Base-by-base conservation (phyloP, 2,888 invertebrate genomes). In the Teinopalpus imperialis region DNA sequence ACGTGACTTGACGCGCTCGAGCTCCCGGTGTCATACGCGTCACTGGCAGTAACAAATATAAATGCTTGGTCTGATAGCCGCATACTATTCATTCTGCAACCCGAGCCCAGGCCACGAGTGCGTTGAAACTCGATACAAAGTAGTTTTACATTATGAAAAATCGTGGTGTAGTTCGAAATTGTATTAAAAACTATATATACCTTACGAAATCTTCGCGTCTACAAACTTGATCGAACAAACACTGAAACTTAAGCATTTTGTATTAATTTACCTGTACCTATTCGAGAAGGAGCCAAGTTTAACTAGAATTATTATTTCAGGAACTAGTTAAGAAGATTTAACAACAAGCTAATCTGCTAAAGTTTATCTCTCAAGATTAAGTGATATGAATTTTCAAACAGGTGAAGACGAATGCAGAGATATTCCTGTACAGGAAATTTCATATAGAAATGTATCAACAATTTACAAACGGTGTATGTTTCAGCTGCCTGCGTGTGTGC, bases 251-350 rank as follows among this genome's bases (percentile, higher is more conserved):
- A 3, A 16, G 10, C 27, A 18, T 37, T 18, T 37, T 26, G 18
- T 37, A 26, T 37, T 37, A 37, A 37, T 37, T 37, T 37, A 10
- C 24, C 10, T 18, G n/a, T 16, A 18, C 6, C 7, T 21, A 9
- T 4, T 29, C 12, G 13, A 23, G 20, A n/a, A 20, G 35, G 4
- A 23, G 13, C 6, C 27, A 37, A 37, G 6, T 37, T 37, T 26
- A 37, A 37, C 27, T 16, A 14, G 18, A 18, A 27, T 37, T 37
- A 37, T 37, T 26, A 37, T 37, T 37, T 37, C 37, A 37, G 7
- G 37, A 18, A 24, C 16, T 24, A 27, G 18, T 37, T 37, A 37
- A 37, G 16, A 27, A 9, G 26, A 37, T 26, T 10, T 37, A 8
- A 18, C 18, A 16, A 16, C n/a, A 10, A 37, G 37, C 16, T 37